These are phyloP conservation scores for Chrysaora quinquecirrha DNA, from an alignment of 30 jellyfish, hydroid and myxozoan species.

Conservation along the genomic window DNA sequence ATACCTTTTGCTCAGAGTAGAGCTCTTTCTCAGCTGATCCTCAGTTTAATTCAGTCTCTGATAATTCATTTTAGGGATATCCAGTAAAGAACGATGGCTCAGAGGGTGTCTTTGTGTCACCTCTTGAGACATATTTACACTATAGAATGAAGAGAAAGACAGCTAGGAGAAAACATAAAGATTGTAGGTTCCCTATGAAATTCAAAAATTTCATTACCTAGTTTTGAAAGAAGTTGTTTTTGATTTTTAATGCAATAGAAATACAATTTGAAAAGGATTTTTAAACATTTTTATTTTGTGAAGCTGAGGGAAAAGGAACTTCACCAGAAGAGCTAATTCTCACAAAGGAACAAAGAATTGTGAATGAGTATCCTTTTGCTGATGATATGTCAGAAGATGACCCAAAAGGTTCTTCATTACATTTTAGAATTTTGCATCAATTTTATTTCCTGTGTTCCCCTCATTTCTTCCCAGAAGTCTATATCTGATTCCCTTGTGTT, in stretches of 20 bases:
- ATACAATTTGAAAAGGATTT: not conserved
- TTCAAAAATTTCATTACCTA: not conserved
- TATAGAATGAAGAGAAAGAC: constrained; percentile 75
- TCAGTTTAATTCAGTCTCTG: too few relatives aligned
- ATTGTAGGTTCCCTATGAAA: not conserved
- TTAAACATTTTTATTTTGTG: not conserved
- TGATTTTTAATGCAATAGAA: not conserved
- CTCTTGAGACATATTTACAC: constrained; percentile 59
- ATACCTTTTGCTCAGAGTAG: too few relatives aligned
- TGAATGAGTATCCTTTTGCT: constrained; percentile 44
- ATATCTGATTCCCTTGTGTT: too few relatives aligned
- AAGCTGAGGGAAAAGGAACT: constrained; percentile 13
- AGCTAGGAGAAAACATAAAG: constrained; percentile 36
- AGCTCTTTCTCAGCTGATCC: too few relatives aligned
- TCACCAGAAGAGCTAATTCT: constrained; percentile 39
- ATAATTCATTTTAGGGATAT: constrained; percentile 45
- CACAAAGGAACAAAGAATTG: constrained; percentile 46
- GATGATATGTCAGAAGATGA: not conserved
- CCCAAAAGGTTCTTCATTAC: constrained; percentile 27
- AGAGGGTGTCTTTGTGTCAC: constrained; percentile 46
- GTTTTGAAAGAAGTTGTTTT: not conserved
- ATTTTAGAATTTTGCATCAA: too few relatives aligned
- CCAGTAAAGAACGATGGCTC: constrained; percentile 85
- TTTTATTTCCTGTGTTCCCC: too few relatives aligned
- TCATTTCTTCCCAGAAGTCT: too few relatives aligned